Evolutionary conservation across 2,797 vertebrate species (phyloP).

Genomic region (Dipus sagitta): DNA sequence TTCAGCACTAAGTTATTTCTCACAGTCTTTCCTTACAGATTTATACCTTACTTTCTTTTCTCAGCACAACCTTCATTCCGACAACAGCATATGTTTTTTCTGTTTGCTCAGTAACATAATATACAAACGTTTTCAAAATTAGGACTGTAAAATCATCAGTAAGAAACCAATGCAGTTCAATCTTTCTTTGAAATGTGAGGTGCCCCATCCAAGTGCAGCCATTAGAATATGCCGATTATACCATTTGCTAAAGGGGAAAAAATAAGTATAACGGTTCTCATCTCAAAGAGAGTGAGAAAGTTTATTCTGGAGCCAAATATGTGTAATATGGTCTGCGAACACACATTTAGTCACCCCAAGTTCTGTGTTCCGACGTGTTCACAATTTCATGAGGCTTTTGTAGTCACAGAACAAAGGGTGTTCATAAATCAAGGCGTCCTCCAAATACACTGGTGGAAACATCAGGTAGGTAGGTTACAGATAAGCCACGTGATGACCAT

Average conservation of each 20-base stretch:
- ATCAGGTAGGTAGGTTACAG: no score
- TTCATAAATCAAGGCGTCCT: no score
- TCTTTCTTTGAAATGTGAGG: conserved; percentile 4
- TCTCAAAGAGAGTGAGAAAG: no score
- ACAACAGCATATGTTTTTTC: background rate
- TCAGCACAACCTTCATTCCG: background rate
- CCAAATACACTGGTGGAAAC: no score
- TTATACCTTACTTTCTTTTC: background rate
- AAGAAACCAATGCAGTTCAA: background rate
- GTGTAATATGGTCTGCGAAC: no score
- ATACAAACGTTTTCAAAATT: background rate
- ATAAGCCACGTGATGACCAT: no score
- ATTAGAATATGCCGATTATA: background rate
- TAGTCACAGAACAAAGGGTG: no score
- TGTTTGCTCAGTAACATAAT: background rate
- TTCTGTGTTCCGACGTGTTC: no score
- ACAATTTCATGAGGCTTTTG: no score
- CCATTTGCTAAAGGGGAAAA: background rate
- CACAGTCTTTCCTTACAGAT: background rate
- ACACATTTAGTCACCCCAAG: no score
- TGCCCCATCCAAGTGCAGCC: background rate
- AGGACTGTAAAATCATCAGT: background rate
- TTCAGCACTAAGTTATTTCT: background rate
- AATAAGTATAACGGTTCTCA: no score
- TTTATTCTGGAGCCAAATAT: no score